These are phyloP conservation scores for Leucophenga maculata DNA, from an alignment of 2,888 invertebrate genomes.

Conservation along the genomic window DNA sequence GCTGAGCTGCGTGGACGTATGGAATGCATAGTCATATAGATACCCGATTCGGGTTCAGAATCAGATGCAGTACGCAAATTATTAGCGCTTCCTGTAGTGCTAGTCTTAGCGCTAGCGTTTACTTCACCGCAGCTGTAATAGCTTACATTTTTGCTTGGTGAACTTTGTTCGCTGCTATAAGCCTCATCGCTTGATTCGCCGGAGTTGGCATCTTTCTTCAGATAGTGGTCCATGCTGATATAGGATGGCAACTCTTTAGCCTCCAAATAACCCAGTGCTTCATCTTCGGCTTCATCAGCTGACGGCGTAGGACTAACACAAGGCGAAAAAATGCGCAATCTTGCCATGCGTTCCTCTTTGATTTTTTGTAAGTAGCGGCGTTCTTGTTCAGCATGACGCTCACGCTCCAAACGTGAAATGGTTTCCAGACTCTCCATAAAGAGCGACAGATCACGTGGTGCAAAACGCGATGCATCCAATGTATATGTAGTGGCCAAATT, in stretches of 20 bases:
- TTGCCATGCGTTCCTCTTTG: constrained; percentile 37
- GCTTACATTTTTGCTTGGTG: constrained; percentile 49
- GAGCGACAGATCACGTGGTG: constrained; percentile 47
- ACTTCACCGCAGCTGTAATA: constrained; percentile 49
- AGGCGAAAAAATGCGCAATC: background rate
- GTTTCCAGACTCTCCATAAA: constrained; percentile 63
- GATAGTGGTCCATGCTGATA: background rate
- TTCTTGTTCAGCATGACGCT: constrained; percentile 48
- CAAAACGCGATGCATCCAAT: constrained; percentile 44
- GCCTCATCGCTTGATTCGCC: constrained; percentile 45
- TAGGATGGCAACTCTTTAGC: constrained; percentile 49
- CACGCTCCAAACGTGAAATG: constrained; percentile 51
- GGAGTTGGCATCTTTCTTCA: background rate
- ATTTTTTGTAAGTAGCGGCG: constrained; percentile 37
- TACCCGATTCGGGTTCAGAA: constrained; percentile 42
- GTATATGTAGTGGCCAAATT: constrained; percentile 40
- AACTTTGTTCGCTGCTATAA: constrained; percentile 44
- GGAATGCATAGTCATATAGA: constrained; percentile 35
- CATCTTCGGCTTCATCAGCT: constrained; percentile 52
- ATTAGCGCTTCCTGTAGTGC: constrained; percentile 26
- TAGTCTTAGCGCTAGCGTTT: constrained; percentile 8
- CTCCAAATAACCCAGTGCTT: constrained; percentile 48
- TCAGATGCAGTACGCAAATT: constrained; percentile 34
- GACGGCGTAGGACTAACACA: constrained; percentile 49
- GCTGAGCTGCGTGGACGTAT: constrained; percentile 44